Evolutionary conservation across 2,797 vertebrate genomes (phyloP).

Genomic region (Poecilia picta): DNA sequence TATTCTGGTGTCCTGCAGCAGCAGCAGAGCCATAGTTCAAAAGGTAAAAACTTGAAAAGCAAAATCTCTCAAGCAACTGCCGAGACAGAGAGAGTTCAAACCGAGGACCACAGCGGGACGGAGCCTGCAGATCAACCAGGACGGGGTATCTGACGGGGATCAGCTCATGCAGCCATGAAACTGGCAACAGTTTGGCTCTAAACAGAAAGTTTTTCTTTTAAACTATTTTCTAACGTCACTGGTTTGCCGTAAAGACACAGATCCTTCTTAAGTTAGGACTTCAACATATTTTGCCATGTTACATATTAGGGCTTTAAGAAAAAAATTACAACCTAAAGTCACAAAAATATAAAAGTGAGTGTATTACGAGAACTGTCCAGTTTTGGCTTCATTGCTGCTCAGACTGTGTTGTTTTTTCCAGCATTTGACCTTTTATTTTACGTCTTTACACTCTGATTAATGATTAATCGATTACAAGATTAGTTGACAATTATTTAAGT

Average conservation of each 20-base stretch:
- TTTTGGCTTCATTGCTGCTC: too few species aligned
- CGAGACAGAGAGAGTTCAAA: neutral
- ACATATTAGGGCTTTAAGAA: too few species aligned
- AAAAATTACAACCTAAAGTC: too few species aligned
- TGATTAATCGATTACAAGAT: too few species aligned
- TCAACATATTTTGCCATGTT: neutral
- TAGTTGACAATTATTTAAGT: too few species aligned
- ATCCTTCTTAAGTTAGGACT: neutral
- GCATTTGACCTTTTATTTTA: too few species aligned
- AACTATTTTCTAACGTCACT: neutral
- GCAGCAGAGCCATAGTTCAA: neutral
- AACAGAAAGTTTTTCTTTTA: neutral
- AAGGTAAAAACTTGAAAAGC: neutral
- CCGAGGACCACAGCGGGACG: neutral
- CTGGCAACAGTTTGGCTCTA: neutral
- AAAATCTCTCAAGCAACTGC: neutral
- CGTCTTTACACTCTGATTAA: too few species aligned
- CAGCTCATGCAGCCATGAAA: neutral
- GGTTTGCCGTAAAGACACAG: neutral
- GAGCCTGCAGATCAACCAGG: neutral
- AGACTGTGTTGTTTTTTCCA: too few species aligned
- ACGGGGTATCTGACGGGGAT: neutral
- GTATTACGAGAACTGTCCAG: too few species aligned
- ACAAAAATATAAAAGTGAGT: too few species aligned
- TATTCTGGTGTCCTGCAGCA: constrained; percentile 3